Conservation (phyloP, 1,140 invertebrate species). For the Cydia strobilella region DNA sequence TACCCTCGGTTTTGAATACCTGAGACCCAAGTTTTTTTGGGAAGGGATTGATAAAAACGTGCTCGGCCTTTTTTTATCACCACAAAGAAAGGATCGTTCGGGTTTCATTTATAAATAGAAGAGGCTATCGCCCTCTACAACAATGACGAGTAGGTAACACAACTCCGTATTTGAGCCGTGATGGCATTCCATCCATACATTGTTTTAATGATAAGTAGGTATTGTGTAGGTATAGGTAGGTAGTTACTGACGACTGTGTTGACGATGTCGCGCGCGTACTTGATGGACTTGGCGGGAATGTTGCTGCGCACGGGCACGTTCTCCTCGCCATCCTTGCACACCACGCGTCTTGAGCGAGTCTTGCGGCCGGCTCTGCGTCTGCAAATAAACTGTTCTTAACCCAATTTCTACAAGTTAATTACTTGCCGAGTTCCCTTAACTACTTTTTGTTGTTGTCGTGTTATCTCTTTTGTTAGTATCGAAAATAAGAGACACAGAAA, state of each 20-base stretch:
- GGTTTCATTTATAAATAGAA: no score
- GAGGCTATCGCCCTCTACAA: no score
- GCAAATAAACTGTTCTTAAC: slow-evolving; percentile 27
- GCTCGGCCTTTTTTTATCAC: not conserved
- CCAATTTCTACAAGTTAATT: no score
- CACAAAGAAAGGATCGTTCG: not conserved
- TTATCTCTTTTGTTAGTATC: no score
- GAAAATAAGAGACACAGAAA: no score
- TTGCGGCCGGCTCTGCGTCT: slow-evolving; percentile 59
- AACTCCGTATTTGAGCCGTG: no score
- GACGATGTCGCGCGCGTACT: slow-evolving; percentile 82
- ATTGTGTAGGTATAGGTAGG: no score
- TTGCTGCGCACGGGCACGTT: slow-evolving; percentile 72
- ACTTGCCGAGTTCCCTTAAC: no score
- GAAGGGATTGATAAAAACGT: not conserved
- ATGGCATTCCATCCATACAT: no score
- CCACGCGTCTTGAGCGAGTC: slow-evolving; percentile 61
- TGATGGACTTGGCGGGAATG: slow-evolving; percentile 79
- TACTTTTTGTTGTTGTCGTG: no score
- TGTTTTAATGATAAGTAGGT: no score
- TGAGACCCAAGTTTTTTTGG: not conserved
- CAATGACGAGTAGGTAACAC: no score
- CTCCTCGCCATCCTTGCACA: slow-evolving; percentile 66
- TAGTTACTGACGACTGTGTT: slow-evolving; percentile 81
- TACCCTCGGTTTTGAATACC: not conserved